These are phyloP conservation scores for Sphenodon punctatus DNA, from an alignment of 2,797 vertebrate species.

Conservation along the genomic window DNA sequence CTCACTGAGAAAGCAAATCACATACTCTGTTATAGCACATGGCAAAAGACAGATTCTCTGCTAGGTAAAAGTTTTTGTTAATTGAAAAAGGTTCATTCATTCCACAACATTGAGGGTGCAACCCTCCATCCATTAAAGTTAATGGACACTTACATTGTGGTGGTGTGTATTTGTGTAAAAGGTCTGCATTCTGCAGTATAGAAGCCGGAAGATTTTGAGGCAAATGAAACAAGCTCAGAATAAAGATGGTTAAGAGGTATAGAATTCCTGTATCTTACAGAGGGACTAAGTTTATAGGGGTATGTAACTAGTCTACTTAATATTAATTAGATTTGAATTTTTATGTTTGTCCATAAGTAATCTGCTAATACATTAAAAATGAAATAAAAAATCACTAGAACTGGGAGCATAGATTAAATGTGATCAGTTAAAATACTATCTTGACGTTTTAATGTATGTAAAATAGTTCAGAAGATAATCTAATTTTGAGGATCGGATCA, in stretches of 20 bases:
- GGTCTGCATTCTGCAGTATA: too few species aligned
- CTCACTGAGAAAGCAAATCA: not conserved
- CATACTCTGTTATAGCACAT: too few species aligned
- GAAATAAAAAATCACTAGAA: not conserved
- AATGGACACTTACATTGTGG: too few species aligned
- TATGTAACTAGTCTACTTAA: too few species aligned
- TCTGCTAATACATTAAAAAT: not conserved
- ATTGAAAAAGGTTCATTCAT: not conserved
- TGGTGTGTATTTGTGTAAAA: too few species aligned
- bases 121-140: too few species aligned
- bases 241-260: not conserved
- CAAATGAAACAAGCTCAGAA: slow-evolving; percentile 30
- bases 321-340: not conserved
- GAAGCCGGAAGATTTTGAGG: too few species aligned
- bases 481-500: not conserved
- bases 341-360: not conserved
- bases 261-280: slow-evolving; percentile 43
- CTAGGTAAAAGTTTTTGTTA: not conserved
- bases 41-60: not conserved
- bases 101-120: not conserved
- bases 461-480: not conserved
- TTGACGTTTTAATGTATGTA: not conserved
- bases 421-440: not conserved
- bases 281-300: slow-evolving; percentile 29
- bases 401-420: not conserved